Percentiles rank a stretch among this genome's conserved stretches.
phyloP scores from a whole-genome alignment of 2,113 vertebrate genomes.

The Perognathus longimembris region DNA sequence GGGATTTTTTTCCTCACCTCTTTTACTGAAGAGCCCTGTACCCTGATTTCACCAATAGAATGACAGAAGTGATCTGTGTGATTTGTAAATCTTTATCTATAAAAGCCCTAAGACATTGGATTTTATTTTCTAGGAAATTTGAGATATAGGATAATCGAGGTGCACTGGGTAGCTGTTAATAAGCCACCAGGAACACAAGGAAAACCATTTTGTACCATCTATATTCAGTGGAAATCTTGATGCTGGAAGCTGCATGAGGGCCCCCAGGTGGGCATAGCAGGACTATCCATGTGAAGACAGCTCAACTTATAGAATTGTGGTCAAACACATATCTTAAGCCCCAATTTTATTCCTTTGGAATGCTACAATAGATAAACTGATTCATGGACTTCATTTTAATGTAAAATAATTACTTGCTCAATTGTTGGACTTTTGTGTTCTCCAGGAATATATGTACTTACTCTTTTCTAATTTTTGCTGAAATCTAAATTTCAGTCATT shows the following conservation, averaged over 20 bases:
- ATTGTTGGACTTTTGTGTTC: constrained; percentile 14
- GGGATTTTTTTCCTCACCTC: neutral
- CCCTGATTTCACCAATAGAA: neutral
- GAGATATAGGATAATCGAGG: neutral
- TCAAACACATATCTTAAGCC: neutral
- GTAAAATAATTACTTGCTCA: neutral
- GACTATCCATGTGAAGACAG: neutral
- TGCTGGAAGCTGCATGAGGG: neutral
- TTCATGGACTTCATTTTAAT: neutral
- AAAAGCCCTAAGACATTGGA: neutral
- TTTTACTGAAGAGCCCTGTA: neutral
- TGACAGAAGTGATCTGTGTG: neutral
- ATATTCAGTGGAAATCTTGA: neutral
- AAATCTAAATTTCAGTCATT: neutral
- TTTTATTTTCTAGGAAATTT: neutral
- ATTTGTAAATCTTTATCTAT: neutral
- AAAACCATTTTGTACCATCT: neutral
- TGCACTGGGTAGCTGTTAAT: neutral
- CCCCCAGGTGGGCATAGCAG: neutral
- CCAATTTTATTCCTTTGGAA: constrained; percentile 23
- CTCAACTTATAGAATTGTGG: neutral
- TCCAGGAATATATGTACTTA: neutral
- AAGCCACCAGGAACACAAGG: neutral
- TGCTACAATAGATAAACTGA: neutral
- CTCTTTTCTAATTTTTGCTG: constrained; percentile 1